These are phyloP conservation scores for Heterotilapia buettikoferi DNA, from an alignment of 2,113 vertebrate genomes.

Conservation along the genomic window DNA sequence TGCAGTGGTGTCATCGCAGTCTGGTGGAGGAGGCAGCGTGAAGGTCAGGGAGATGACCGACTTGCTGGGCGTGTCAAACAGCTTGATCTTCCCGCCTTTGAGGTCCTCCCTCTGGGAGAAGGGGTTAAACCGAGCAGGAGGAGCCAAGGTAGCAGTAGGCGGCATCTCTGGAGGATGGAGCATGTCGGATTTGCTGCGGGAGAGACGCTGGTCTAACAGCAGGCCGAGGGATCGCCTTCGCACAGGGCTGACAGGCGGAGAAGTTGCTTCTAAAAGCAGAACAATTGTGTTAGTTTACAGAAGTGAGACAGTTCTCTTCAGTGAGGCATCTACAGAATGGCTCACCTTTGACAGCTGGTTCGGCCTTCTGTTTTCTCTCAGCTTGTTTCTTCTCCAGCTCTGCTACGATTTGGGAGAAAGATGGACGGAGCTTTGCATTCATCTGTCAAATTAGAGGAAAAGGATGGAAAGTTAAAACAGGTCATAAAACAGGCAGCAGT, in stretches of 20 bases:
- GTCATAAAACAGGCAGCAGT: neutral
- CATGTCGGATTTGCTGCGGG: constrained; percentile 85
- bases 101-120: constrained; percentile 91
- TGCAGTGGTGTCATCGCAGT: constrained; percentile 41
- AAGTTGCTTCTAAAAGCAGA: neutral
- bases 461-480: neutral
- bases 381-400: constrained; percentile 74
- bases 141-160: constrained; percentile 44
- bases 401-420: constrained; percentile 80
- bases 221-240: constrained; percentile 59
- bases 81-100: constrained; percentile 90
- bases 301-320: neutral
- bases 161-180: constrained; percentile 68
- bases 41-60: constrained; percentile 85
- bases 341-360: constrained; percentile 42
- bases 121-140: constrained; percentile 80
- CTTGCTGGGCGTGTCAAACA: constrained; percentile 90
- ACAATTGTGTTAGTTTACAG: neutral
- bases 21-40: constrained; percentile 72
- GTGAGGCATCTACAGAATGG: no score
- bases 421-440: constrained; percentile 71
- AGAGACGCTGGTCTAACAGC: constrained; percentile 74
- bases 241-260: neutral
- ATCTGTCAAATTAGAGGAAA: constrained; percentile 23
- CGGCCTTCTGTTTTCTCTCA: constrained; percentile 44